Evolutionary conservation across 2,888 invertebrate genomes (phyloP), one percentile per base, ranked within the genome.

Genomic region (Tachystola acroxantha): DNA sequence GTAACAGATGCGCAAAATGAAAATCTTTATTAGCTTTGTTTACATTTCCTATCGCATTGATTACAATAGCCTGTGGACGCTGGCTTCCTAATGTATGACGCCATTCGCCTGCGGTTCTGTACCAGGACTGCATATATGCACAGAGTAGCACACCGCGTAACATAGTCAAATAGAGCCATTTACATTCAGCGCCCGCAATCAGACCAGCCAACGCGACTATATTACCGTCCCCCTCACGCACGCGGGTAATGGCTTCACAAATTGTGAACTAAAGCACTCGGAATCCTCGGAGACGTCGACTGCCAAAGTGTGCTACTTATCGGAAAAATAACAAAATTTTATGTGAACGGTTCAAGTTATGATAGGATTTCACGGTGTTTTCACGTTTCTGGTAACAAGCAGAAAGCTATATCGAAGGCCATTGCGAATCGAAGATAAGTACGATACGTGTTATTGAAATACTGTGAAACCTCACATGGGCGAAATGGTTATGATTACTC

Each of bases 91-190:
- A n/a, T n/a, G n/a, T n/a, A n/a, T n/a, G n/a, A n/a, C n/a, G n/a
- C 6, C 16, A 16, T 16, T 11, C 37, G 36, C 26, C 10, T 16
- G 6, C 7, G 16, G 9, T 53, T 45, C 66, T 57, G 56, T 46
- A 64, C 72, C 58, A 54, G 74, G 75, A 68, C 76, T 73, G 73
- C 74, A 82, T 78, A 74, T 77, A 84, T 69, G 71, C 74, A 73
- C 68, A 76, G 64, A 74, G 64, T 78, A 60, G 53, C n/a, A 36
- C 24, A n/a, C n/a, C 7, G 13, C 24, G 10, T 65, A 75, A 74
- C 72, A 76, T 77, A 79, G 80, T 77, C 74, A 81, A 84, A 84
- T 84, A 81, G 80, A 82, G 79, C 74, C 71, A 81, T 85, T 84
- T 80, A 73, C 75, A 82, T 84, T 84, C 82, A 77, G 63, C 63